These are phyloP conservation scores for Harpagoxenus sublaevis DNA, from an alignment of 2,888 invertebrate genomes.

Conservation along the genomic window DNA sequence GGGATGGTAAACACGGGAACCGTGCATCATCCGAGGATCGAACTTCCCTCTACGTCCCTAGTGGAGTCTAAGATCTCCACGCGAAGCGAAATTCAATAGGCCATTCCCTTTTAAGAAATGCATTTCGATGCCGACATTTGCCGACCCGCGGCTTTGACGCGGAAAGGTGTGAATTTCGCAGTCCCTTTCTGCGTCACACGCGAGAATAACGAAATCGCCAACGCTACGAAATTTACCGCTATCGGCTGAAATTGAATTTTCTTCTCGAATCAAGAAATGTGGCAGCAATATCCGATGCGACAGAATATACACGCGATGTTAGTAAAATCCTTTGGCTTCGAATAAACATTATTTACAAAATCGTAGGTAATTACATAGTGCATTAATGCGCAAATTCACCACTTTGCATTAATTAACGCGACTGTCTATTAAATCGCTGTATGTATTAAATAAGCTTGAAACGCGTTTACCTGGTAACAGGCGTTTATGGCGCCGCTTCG, in stretches of 20 bases:
- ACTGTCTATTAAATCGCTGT: slow-evolving; percentile 39
- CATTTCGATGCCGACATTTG: slow-evolving; percentile 56
- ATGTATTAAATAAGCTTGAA: slow-evolving; percentile 43
- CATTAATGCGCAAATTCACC: slow-evolving; percentile 18
- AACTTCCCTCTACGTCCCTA: slow-evolving; percentile 66
- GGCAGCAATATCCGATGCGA: not conserved
- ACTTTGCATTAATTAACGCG: slow-evolving; percentile 28
- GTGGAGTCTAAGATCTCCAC: slow-evolving; percentile 68
- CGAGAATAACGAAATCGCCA: slow-evolving; percentile 36
- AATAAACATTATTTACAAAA: slow-evolving; percentile 12
- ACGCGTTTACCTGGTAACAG: not conserved
- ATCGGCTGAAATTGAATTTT: slow-evolving; percentile 37
- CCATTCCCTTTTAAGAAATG: slow-evolving; percentile 64
- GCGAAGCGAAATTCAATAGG: slow-evolving; percentile 59
- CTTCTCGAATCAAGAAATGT: slow-evolving; percentile 2
- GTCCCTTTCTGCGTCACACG: slow-evolving; percentile 9
- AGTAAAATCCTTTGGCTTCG: not conserved
- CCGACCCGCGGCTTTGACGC: slow-evolving; percentile 26
- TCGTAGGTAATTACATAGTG: not conserved
- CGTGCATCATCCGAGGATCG: slow-evolving; percentile 71
- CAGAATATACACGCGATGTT: not conserved
- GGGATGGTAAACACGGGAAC: slow-evolving; percentile 68
- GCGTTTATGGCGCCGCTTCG: slow-evolving; percentile 1
- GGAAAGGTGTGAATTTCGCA: slow-evolving; percentile 46
- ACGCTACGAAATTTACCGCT: slow-evolving; percentile 17